Percentiles rank a stretch among this genome's conserved stretches.
These are phyloP conservation scores for Apis mellifera DNA, from an alignment of 1,140 invertebrate genomes.

Conservation along the genomic window Amel_HAv3.1 CM009942.2:6079001-6079500, in stretches of 20 bases:
- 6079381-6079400: neutral
- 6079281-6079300: neutral
- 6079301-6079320: neutral
- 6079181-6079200: neutral
- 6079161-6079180: neutral
- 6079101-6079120: neutral
- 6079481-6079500: neutral
- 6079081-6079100: neutral
- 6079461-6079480: neutral
- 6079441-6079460: neutral
- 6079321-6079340: neutral
- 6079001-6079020: slow-evolving; percentile 96
- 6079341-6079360: neutral
- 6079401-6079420: neutral
- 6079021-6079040: slow-evolving; percentile 99
- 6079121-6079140: neutral
- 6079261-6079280: neutral
- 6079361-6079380: no score
- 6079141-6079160: neutral
- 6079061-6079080: slow-evolving; percentile 23
- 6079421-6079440: neutral
- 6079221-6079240: neutral
- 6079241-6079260: neutral
- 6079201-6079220: neutral
- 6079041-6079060: slow-evolving; percentile 83